Evolutionary conservation across 2,888 invertebrate genomes (phyloP).

Genomic region (Stegana nigrithorax): DNA sequence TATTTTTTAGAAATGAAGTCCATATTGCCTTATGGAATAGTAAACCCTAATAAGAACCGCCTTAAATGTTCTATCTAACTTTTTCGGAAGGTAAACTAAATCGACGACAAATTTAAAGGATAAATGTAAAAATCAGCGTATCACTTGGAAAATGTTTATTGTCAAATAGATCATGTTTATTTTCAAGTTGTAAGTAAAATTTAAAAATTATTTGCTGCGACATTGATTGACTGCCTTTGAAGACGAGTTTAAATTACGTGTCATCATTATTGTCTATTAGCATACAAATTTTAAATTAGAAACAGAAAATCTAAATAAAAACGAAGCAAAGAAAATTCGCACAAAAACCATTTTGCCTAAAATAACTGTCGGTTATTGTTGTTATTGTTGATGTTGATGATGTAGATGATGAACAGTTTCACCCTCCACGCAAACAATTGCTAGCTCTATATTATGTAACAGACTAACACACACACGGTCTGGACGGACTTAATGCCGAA

Average conservation of each 20-base stretch:
- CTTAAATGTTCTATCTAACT: too few species aligned
- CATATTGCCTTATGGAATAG: too few species aligned
- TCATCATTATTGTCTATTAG: background rate
- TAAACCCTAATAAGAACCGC: too few species aligned
- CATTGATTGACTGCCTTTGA: background rate
- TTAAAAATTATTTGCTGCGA: background rate
- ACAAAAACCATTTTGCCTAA: conserved; percentile 10
- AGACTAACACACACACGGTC: background rate
- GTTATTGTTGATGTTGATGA: too few species aligned
- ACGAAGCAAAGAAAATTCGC: background rate
- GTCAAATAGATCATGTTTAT: too few species aligned
- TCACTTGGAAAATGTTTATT: too few species aligned
- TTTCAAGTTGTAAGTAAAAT: too few species aligned
- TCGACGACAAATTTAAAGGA: too few species aligned
- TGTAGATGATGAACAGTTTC: background rate
- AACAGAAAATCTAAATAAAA: background rate
- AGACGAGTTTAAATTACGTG: background rate
- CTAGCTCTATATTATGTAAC: background rate
- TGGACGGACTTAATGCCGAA: background rate
- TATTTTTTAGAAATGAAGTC: too few species aligned
- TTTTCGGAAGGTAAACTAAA: too few species aligned
- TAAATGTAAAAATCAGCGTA: too few species aligned
- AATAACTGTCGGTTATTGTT: too few species aligned
- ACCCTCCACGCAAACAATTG: conserved; percentile 7
- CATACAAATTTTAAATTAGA: background rate